These are phyloP conservation scores for Phaedon cochleariae DNA, from an alignment of 2,888 invertebrate genomes.

Conservation along the genomic window DNA sequence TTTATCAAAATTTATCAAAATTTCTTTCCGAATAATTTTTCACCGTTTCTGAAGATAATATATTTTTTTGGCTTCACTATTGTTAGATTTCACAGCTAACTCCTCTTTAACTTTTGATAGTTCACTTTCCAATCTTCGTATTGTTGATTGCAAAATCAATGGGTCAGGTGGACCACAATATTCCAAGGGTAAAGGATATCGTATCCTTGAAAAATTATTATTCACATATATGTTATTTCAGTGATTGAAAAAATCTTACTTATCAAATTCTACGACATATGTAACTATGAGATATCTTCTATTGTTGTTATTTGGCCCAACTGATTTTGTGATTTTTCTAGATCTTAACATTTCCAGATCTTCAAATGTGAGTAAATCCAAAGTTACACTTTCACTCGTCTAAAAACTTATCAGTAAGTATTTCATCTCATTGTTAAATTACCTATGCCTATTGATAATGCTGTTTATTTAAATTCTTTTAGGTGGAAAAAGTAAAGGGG, in stretches of 20 bases:
- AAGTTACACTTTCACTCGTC: constrained; percentile 65
- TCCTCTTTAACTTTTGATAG: constrained; percentile 57
- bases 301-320: constrained; percentile 54
- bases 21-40: constrained; percentile 4
- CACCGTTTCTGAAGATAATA: constrained; percentile 54
- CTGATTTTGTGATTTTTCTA: constrained; percentile 54
- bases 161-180: constrained; percentile 67
- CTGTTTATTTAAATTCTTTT: not conserved
- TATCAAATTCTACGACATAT: constrained; percentile 67
- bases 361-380: constrained; percentile 65
- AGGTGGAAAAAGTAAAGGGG: too few relatives aligned
- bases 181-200: constrained; percentile 66
- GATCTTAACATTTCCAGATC: constrained; percentile 64
- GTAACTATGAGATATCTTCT: constrained; percentile 65
- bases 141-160: constrained; percentile 63
- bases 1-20: constrained; percentile 54
- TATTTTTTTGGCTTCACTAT: constrained; percentile 43
- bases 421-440: too few relatives aligned
- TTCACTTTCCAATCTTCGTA: constrained; percentile 63
- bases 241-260: constrained; percentile 49
- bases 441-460: not conserved
- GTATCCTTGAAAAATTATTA: constrained; percentile 57
- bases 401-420: constrained; percentile 39
- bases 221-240: not conserved
- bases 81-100: constrained; percentile 41